These are phyloP conservation scores for Halichoeres trimaculatus DNA, from an alignment of 2,113 vertebrate species.

Conservation along the genomic window DNA sequence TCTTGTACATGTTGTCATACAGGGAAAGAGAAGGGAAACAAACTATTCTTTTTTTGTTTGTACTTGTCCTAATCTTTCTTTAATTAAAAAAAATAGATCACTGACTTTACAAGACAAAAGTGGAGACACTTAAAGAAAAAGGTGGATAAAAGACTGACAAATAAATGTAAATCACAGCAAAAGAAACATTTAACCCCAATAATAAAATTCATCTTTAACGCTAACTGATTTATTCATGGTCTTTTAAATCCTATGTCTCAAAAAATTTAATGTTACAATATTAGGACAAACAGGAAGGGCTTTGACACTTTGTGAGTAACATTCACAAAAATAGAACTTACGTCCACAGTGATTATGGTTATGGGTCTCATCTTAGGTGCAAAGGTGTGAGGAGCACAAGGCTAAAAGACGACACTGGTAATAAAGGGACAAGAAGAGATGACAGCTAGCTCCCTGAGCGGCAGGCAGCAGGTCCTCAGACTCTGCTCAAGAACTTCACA, in stretches of 20 bases:
- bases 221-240: slow-evolving; percentile 58
- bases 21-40: slow-evolving; percentile 66
- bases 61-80: slow-evolving; percentile 80
- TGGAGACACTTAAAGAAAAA: slow-evolving; percentile 73
- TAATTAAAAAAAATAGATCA: slow-evolving; percentile 86
- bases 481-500: slow-evolving; percentile 68
- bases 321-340: slow-evolving; percentile 84
- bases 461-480: slow-evolving; percentile 57
- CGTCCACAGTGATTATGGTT: slow-evolving; percentile 85
- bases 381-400: slow-evolving; percentile 78
- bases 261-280: slow-evolving; percentile 77
- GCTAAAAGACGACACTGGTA: slow-evolving; percentile 72
- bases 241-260: slow-evolving; percentile 69
- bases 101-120: slow-evolving; percentile 87
- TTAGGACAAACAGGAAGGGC: slow-evolving; percentile 77
- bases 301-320: slow-evolving; percentile 84
- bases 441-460: slow-evolving; percentile 84
- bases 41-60: slow-evolving; percentile 67
- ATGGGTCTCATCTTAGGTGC: slow-evolving; percentile 82
- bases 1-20: slow-evolving; percentile 78
- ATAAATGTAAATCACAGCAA: slow-evolving; percentile 78
- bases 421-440: slow-evolving; percentile 77
- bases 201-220: slow-evolving; percentile 68
- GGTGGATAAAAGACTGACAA: slow-evolving; percentile 69
- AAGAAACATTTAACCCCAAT: slow-evolving; percentile 72